phyloP scores from a whole-genome alignment of 2,797 vertebrate species.

The Alauda arvensis region DNA sequence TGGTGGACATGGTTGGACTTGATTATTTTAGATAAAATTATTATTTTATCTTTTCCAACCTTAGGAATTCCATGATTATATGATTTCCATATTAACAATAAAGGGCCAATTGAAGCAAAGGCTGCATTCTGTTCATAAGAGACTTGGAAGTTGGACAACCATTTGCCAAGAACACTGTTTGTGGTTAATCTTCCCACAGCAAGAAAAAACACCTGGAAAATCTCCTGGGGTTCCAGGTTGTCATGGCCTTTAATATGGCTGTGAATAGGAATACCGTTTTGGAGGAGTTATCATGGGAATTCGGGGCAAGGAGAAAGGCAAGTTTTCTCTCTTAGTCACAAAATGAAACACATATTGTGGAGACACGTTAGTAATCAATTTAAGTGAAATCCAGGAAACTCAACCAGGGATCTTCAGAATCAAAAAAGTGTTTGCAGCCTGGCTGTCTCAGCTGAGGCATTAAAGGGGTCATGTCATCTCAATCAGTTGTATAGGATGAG shows the following conservation, averaged over 20 bases:
- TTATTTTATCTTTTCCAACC: neutral
- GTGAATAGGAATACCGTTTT: neutral
- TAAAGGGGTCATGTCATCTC: neutral
- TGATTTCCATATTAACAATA: neutral
- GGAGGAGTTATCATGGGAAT: neutral
- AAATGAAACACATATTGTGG: neutral
- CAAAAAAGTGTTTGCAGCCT: neutral
- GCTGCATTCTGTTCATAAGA: neutral
- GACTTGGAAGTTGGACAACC: neutral
- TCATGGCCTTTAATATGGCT: neutral
- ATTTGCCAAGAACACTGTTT: neutral
- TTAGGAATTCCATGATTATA: neutral
- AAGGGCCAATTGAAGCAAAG: neutral
- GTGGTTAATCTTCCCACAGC: neutral
- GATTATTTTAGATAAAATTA: neutral
- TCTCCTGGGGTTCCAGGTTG: neutral
- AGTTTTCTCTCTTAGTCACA: neutral
- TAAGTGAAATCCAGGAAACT: neutral
- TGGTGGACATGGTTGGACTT: neutral
- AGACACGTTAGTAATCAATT: neutral
- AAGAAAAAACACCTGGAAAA: neutral
- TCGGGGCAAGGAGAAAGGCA: neutral
- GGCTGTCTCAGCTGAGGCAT: neutral
- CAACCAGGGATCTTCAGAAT: neutral
- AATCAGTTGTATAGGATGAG: neutral